Conservation (phyloP, 2,797 vertebrate species). For the Sebastes goodei region DNA sequence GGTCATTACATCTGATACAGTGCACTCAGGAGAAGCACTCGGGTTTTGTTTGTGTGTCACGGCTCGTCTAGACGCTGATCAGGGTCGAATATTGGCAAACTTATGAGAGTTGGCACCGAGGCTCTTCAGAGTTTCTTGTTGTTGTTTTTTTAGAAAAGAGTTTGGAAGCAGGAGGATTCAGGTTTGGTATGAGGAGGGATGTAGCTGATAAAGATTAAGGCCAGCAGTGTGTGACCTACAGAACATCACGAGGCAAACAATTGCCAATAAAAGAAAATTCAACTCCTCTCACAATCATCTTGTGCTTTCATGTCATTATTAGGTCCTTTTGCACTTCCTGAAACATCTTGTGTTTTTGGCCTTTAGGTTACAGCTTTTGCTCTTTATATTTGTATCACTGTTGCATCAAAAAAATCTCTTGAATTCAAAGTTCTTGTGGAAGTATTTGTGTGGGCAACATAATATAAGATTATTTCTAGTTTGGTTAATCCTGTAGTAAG, state of each 20-base stretch:
- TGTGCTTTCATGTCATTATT: constrained; percentile 5
- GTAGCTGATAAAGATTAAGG: constrained; percentile 6
- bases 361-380: background rate
- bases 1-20: constrained; percentile 59
- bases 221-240: background rate
- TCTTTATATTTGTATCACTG: background rate
- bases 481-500: background rate
- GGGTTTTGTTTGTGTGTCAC: constrained; percentile 49
- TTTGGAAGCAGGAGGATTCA: constrained; percentile 5
- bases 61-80: constrained; percentile 70
- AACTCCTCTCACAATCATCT: background rate
- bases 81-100: constrained; percentile 58
- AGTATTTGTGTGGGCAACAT: background rate
- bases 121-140: constrained; percentile 18
- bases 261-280: constrained; percentile 15
- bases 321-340: background rate
- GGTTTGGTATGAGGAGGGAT: background rate
- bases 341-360: background rate
- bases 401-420: background rate
- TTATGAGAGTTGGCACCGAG: constrained; percentile 37
- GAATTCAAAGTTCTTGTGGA: background rate
- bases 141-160: constrained; percentile 5
- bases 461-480: background rate
- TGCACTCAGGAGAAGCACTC: constrained; percentile 31
- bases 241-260: background rate